Percentiles rank a stretch among this genome's conserved stretches.
Conservation (phyloP, 2,113 vertebrate species). For the Engraulis encrasicolus region DNA sequence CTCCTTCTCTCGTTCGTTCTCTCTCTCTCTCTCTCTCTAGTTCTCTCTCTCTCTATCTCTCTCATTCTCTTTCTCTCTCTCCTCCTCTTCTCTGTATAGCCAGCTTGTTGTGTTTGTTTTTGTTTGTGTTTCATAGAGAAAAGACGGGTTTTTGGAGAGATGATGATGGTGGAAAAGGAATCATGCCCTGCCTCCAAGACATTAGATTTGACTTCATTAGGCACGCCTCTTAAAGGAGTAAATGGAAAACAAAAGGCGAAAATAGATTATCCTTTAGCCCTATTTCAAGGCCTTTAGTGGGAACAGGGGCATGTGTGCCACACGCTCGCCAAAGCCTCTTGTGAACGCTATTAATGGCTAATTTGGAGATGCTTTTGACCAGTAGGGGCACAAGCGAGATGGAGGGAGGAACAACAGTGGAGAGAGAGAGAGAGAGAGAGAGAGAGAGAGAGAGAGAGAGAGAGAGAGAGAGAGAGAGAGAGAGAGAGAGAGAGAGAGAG, state of each 20-base stretch:
- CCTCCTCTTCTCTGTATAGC: constrained; percentile 32
- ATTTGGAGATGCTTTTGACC: constrained; percentile 14
- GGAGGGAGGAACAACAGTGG: neutral
- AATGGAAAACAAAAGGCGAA: constrained; percentile 51
- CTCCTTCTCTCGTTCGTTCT: constrained; percentile 38
- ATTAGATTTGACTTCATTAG: constrained; percentile 67
- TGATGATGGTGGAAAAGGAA: constrained; percentile 57
- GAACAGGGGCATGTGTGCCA: constrained; percentile 46
- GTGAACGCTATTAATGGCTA: constrained; percentile 22
- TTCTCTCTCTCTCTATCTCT: constrained; percentile 39
- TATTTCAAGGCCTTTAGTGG: constrained; percentile 53
- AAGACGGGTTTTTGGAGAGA: neutral
- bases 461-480: too few relatives aligned
- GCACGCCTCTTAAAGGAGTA: constrained; percentile 54
- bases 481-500: too few relatives aligned
- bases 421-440: neutral
- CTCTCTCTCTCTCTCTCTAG: neutral
- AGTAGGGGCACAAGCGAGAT: constrained; percentile 1
- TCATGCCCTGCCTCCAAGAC: constrained; percentile 54
- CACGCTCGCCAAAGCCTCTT: constrained; percentile 40
- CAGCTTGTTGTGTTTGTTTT: constrained; percentile 26
- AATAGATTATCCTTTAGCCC: constrained; percentile 44
- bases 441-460: too few relatives aligned
- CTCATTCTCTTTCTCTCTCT: constrained; percentile 33
- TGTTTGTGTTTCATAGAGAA: neutral